These are phyloP conservation scores for Gryon sp. DNA, from an alignment of 1,140 invertebrate species.

Conservation along the genomic window DNA sequence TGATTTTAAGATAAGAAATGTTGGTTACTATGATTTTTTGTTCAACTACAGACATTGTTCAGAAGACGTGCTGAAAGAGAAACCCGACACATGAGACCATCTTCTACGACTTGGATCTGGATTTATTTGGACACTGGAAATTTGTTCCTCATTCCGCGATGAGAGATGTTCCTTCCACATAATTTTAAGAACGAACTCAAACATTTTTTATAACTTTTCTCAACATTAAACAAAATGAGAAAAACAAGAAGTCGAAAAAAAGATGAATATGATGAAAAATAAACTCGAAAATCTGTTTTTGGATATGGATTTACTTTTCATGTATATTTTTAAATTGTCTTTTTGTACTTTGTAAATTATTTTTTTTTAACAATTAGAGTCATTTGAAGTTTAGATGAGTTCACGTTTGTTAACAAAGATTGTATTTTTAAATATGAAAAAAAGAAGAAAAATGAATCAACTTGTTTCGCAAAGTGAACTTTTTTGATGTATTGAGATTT, in stretches of 20 bases:
- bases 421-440: background rate
- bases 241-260: no score
- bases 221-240: no score
- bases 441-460: background rate
- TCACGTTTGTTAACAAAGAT: background rate
- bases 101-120: background rate
- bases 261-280: no score
- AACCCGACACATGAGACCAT: constrained; percentile 68
- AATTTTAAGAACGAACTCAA: no score
- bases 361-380: no score
- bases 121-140: background rate
- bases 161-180: constrained; percentile 7
- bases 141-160: constrained; percentile 1
- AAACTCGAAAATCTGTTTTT: no score
- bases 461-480: background rate
- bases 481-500: background rate
- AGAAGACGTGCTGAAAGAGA: constrained; percentile 71
- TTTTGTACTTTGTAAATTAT: no score
- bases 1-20: constrained; percentile 5
- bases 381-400: no score
- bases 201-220: no score
- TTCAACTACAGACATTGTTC: constrained; percentile 71
- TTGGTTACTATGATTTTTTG: constrained; percentile 58
- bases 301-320: no score
- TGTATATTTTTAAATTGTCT: no score